Evolutionary conservation across 1,140 invertebrate species (phyloP), one percentile per base, ranked within the genome.

Genomic region (Trigoniulus corallinus): DNA sequence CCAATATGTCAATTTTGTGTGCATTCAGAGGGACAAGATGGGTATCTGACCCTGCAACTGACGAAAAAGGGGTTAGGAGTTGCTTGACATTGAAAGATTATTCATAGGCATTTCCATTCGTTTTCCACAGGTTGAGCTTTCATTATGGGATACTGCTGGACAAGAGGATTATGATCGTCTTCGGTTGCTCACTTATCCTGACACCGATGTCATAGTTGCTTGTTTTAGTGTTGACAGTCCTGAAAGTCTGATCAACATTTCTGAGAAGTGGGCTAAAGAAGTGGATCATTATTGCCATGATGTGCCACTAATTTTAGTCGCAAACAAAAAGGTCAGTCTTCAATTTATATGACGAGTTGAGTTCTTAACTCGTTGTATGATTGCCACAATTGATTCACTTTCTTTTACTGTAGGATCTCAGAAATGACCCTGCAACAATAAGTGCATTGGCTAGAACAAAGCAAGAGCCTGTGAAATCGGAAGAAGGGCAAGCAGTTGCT

Each of bases 101-200:
- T n/a, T n/a, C n/a, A n/a, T n/a, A n/a, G n/a, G n/a, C n/a, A n/a
- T n/a, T n/a, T n/a, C n/a, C n/a, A n/a, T n/a, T 44, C 48, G 50
- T 34, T 53, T 23, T 47, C 44, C n/a, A 18, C 47, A 83, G 80
- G 84, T 93, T 57, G 86, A 93, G 70, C 68, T 92, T 55, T 92
- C 91, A 54, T 72, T 98, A 59, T 98, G 93, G 93, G 94, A 98
- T 78, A 98, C 94, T 54, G 93, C 93, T 57, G 93, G 94, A 44
- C 93, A 98, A 72, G 93, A 98, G 70, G 93, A 98, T 67, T 97
- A 98, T 68, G 93, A 97, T 69, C 79, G 93, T 66, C 76, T 98
- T 60, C 78, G 93, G 68, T 92, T 93, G 44, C 71, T 97, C 25
- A 92, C 88, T 43, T 97, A 97, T 69, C 92, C 94, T 13, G 92